phyloP scores from a whole-genome alignment of 2,113 vertebrate species.

The Oncorhynchus gorbuscha region DNA sequence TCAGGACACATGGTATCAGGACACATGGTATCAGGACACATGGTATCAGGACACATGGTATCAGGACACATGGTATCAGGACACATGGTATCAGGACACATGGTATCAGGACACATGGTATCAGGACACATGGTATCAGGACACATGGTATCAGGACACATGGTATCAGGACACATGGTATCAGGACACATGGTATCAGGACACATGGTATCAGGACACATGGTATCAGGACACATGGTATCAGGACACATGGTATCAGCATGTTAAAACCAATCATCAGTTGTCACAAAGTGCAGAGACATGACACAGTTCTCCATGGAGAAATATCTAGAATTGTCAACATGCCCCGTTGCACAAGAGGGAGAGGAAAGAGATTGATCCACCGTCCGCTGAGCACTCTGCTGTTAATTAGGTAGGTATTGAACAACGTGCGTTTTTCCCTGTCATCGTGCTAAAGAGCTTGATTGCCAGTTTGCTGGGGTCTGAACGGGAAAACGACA shows the following conservation, averaged over 20 bases:
- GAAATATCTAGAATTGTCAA: slow-evolving; percentile 13
- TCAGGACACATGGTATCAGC: slow-evolving; percentile 31
- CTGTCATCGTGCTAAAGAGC: slow-evolving; percentile 53
- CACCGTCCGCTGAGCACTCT: not conserved
- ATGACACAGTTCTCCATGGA: slow-evolving; percentile 7
- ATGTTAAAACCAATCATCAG: not conserved
- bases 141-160: no score
- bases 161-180: no score
- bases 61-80: no score
- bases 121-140: no score
- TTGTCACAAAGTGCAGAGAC: not conserved
- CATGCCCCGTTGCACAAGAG: slow-evolving; percentile 25
- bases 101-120: no score
- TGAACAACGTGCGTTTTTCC: slow-evolving; percentile 46
- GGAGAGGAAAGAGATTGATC: not conserved
- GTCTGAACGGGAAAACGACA: slow-evolving; percentile 57
- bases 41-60: no score
- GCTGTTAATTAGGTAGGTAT: slow-evolving; percentile 52
- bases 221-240: no score
- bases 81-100: no score
- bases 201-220: no score
- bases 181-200: no score
- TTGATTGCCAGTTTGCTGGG: slow-evolving; percentile 53
- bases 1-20: no score
- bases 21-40: no score